Percentiles rank a stretch among this genome's conserved stretches.
phyloP scores from a whole-genome alignment of 2,113 vertebrate species.

The Myrmecophaga tridactyla region DNA sequence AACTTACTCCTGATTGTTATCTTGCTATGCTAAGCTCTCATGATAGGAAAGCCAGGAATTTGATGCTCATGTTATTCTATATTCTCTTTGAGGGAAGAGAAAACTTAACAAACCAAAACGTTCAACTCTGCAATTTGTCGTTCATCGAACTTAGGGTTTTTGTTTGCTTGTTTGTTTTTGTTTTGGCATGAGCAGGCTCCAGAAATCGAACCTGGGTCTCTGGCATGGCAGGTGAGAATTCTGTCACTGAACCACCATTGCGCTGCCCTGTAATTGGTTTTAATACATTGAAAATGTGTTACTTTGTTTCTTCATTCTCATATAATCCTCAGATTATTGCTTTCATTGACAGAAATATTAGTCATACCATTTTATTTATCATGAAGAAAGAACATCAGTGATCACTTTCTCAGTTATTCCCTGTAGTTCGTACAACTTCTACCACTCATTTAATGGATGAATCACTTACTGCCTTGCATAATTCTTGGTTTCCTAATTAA shows the following conservation, averaged over 20 bases:
- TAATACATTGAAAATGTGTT: slow-evolving; percentile 70
- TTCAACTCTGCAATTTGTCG: slow-evolving; percentile 60
- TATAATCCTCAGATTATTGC: slow-evolving; percentile 48
- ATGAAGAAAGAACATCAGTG: background rate
- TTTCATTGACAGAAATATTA: slow-evolving; percentile 48
- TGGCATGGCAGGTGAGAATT: no score
- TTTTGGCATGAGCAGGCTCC: no score
- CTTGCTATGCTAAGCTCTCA: background rate
- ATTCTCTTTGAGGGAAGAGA: slow-evolving; percentile 55
- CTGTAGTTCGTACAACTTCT: background rate
- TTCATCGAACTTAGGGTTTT: slow-evolving; percentile 66
- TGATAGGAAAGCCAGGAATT: background rate
- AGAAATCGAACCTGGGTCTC: no score
- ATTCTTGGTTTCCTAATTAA: slow-evolving; percentile 46
- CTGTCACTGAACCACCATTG: no score
- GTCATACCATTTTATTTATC: background rate
- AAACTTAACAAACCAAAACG: slow-evolving; percentile 52
- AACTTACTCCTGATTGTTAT: background rate
- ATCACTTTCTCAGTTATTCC: background rate
- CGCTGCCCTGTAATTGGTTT: slow-evolving; percentile 77
- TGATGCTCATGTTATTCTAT: background rate
- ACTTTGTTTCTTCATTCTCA: slow-evolving; percentile 50
- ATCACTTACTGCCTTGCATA: background rate
- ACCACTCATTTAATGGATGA: background rate
- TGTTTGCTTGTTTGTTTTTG: no score